Base-by-base conservation (phyloP, 2,113 vertebrate species). In the Canis aureus region DNA sequence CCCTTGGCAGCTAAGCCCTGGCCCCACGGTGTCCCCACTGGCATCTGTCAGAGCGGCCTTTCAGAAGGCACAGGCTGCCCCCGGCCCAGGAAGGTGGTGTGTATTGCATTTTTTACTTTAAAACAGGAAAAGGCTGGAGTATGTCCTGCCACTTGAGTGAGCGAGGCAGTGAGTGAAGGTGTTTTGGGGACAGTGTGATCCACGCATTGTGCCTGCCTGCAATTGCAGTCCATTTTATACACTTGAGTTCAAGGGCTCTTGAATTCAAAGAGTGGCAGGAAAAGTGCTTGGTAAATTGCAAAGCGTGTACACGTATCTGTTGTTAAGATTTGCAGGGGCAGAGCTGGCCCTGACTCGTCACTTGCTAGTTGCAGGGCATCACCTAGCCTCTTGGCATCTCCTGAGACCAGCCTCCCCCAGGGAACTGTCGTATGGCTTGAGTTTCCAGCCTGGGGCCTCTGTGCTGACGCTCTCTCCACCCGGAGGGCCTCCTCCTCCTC, bases 191-290 rank as follows among this genome's bases (percentile, higher is more conserved):
- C 80, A 19, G 35, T 6, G 53, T 55, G 35, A 82, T 15, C 5
- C 1, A 0, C 13, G 7, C 55, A 35, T 22, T n/a, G 69, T 67
- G 66, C 73, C n/a, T 43, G 74, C 74, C 71, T 66, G 81, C 29
- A 22, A 78, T 35, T 87, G 53, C 49, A 22, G 90, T 81, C 91
- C 27, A 57, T 92, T 95, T 81, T 22, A 81, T 3, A 71, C 94
- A 96, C 97, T 97, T 92, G 74, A 97, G 84, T 81, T 98, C 96
- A 95, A 97, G 97, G 27, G 57, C 94, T 97, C 97, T 98, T 94
- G 96, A 97, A 76, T 90, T 84, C 95, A 86, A 59, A 87, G 11
- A 85, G 90, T 12, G 49, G 89, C 69, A 64, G 74, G 74, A 83
- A 59, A 82, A 81, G 64, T 10, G 7, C 94, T 90, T 15, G 3